Evolutionary conservation across 2,797 vertebrate species (phyloP), one percentile per base, ranked within the genome.

Genomic region (Emys orbicularis): DNA sequence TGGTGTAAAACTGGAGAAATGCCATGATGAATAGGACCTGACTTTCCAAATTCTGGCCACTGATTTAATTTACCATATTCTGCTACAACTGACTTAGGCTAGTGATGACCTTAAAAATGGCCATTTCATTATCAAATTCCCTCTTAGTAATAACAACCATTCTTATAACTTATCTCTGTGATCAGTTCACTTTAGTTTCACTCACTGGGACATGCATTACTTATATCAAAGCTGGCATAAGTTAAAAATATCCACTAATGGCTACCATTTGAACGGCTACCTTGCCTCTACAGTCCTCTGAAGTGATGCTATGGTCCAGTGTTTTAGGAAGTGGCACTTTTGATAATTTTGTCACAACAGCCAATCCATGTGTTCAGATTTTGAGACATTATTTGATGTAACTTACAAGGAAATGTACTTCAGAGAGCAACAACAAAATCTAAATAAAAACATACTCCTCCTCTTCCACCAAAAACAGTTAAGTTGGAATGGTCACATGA

Each of bases 121-220:
- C 52, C 2, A 21, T 74, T 53, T 81, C 19, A 72, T 19, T 68
- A 72, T 72, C 61, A n/a, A n/a, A 68, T 37, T n/a, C 34, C 34
- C 18, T 68, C 34, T 68, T 65, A 23, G 18, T 37, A 37, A 37
- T 23, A 72, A 65, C 34, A n/a, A 19, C 10, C 18, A 37, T 41
- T 72, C n/a, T 72, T 72, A 21, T 21, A 23, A 5, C 7, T 72
- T 68, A 68, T 37, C 65, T 37, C 65, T 72, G 68, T 72, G n/a
- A 29, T 27, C 4, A 18, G 23, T 88, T 81, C 6, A 53, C 50
- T 77, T 87, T 19, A n/a, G 10, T 54, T 87, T 86, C 37, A 89
- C 87, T 77, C n/a, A 50, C 6, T 9, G 85, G 80, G 2, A 0
- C 85, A 15, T 1, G 1, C 44, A 49, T 3, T 1, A 49, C 72